Base-by-base conservation (phyloP, 2,888 invertebrate species). In the Oscheius myriophilus region DNA sequence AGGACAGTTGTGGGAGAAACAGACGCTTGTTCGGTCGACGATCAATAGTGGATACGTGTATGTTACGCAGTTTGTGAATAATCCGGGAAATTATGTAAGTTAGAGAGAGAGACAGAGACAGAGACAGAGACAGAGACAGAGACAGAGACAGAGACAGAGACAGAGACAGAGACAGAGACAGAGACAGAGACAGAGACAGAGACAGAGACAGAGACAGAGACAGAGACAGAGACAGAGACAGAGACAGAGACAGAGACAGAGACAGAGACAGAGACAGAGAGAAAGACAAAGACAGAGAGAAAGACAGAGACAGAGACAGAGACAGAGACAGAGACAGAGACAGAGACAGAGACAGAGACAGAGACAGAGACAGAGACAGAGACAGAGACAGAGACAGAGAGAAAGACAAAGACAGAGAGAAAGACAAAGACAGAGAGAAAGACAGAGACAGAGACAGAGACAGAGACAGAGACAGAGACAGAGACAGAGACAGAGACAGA, bases 31-130 rank as follows among this genome's bases (percentile, higher is more conserved):
- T 39, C 71, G 86, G 53, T 82, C 81, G 11, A 83, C 86, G 0
- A 82, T 86, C 69, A 85, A 84, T 69, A 78, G 81, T 43, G 86
- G 86, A 16, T 86, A 84, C 69, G 73, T 84, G 45, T 86, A 87
- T 71, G 70, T 86, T 25, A 85, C 87, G 14, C 87, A 86, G 67
- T 86, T 87, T 66, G 87, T 86, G 67, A 85, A 84, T 62, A 85
- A 86, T 74, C 86, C 85, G 0, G 86, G 86, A 9, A 86, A 86
- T 61, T 87, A 84, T 73, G 86, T 86, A 58, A 79, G 83, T 53
- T 11, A 18, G 7, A 18, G 21, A 18, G 49, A 49, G 21, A 18
- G 49, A 33, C 4, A 33, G 33, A 33, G 33, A 33, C 4, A 33
- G 33, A 33, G 46, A 46, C 6, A 46, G 46, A 46, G 46, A 46